phyloP scores from a whole-genome alignment of 2,888 invertebrate species.

The Yponomeuta malinellus region DNA sequence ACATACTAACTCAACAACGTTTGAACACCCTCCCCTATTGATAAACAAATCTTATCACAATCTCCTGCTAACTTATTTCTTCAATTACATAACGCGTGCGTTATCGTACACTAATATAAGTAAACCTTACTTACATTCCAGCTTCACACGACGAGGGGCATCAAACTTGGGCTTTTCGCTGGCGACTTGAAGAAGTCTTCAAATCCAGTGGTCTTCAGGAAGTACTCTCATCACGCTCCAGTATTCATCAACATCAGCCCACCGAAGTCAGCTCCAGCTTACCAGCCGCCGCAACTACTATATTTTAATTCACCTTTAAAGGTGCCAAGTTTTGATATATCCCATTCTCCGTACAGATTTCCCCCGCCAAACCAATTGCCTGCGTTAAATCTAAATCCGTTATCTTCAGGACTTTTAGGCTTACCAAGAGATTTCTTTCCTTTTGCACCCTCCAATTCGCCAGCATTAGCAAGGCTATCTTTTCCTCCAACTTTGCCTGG shows the following conservation, averaged over 20 bases:
- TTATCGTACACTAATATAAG: background rate
- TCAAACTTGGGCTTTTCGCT: conserved; percentile 40
- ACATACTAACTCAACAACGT: background rate
- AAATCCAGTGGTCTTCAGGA: conserved; percentile 38
- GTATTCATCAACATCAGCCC: conserved; percentile 40
- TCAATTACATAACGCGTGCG: background rate
- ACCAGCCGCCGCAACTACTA: conserved; percentile 17
- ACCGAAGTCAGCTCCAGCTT: conserved; percentile 24
- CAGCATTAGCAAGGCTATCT: conserved; percentile 9
- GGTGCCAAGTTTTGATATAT: background rate
- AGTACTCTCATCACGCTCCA: conserved; percentile 37
- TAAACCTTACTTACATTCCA: background rate
- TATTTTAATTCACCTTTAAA: conserved; percentile 22
- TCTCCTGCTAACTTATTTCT: background rate
- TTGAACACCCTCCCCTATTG: background rate
- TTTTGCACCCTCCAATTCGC: background rate
- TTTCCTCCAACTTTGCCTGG: conserved; percentile 26
- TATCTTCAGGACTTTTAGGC: conserved; percentile 18
- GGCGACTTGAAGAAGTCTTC: conserved; percentile 37
- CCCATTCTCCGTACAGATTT: background rate
- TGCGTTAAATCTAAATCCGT: background rate
- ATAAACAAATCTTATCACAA: background rate
- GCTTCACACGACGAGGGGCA: conserved; percentile 12
- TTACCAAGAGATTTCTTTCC: background rate
- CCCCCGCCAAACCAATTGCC: background rate